These are phyloP conservation scores for Phrynocephalus vlangalii DNA, from an alignment of 2,797 vertebrate species.

Conservation along the genomic window DNA sequence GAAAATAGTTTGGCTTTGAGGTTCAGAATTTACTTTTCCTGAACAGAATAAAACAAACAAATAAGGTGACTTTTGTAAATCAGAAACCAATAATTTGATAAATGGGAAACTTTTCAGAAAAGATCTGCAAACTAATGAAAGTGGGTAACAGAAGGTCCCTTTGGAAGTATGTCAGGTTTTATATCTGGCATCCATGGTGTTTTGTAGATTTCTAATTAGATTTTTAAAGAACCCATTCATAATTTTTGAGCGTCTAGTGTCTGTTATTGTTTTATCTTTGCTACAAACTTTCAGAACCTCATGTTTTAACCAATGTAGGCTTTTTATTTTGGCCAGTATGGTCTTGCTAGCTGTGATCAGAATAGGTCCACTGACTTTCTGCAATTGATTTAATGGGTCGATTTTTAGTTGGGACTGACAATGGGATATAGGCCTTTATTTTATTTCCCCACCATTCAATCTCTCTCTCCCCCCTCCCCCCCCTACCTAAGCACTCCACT, in stretches of 20 bases:
- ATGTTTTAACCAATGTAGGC: background rate
- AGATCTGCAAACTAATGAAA: background rate
- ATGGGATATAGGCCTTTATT: too few species aligned
- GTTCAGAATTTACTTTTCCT: too few species aligned
- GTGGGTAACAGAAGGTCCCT: too few species aligned
- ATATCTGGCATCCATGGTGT: background rate
- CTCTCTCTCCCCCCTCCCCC: background rate
- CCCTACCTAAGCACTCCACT: background rate
- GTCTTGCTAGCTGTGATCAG: too few species aligned
- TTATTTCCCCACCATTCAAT: too few species aligned
- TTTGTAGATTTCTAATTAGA: too few species aligned
- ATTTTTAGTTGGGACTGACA: too few species aligned
- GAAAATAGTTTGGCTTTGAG: too few species aligned
- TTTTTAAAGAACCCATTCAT: background rate
- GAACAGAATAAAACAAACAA: background rate
- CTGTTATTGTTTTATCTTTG: background rate
- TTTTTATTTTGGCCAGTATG: conserved; percentile 12
- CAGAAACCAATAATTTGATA: background rate
- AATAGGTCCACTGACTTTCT: too few species aligned
- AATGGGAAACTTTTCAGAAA: background rate
- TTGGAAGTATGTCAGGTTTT: too few species aligned
- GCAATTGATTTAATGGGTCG: too few species aligned
- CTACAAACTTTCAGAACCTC: background rate
- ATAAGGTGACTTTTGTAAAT: background rate
- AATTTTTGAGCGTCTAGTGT: background rate